A percentile compares a stretch with the other conserved stretches of the same genome.
These are phyloP conservation scores for Gyrodactylus salaris DNA, from an alignment of 1,140 invertebrate species.

Conservation along the genomic window DNA sequence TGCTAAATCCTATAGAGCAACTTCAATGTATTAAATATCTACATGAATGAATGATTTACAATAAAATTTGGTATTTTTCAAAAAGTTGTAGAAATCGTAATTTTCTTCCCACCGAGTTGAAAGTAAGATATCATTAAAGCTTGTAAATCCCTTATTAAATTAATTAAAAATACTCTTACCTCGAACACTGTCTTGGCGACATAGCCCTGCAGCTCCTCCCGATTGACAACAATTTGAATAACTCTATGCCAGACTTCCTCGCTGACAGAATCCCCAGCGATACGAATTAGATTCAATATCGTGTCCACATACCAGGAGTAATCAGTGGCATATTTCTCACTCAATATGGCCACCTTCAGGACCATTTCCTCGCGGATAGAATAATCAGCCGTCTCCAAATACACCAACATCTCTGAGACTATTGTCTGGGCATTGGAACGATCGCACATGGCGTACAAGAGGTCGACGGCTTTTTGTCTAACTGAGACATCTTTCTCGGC, in stretches of 20 bases:
- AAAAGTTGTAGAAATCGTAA: no score
- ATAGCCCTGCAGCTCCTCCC: conserved; percentile 84
- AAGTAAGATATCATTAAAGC: conserved; percentile 8
- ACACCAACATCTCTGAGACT: conserved; percentile 94
- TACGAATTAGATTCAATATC: conserved; percentile 87
- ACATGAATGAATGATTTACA: no score
- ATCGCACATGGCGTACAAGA: conserved; percentile 99
- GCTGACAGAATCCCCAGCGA: conserved; percentile 92
- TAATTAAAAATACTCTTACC: conserved; percentile 14
- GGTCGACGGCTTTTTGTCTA: conserved; percentile 76
- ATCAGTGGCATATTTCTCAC: conserved; percentile 96
- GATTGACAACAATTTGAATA: conserved; percentile 95
- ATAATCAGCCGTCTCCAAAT: conserved; percentile 93
- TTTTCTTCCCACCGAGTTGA: no score
- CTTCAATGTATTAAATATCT: no score
- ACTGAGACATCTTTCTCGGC: conserved; percentile 97
- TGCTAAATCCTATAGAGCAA: no score
- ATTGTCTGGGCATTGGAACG: conserved; percentile 96
- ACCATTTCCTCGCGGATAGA: conserved; percentile 99
- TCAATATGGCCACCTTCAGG: conserved; percentile 87
- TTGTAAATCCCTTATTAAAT: background rate
- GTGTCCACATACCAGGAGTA: conserved; percentile 98
- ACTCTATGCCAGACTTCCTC: conserved; percentile 41
- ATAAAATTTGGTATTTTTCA: no score
- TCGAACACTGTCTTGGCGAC: conserved; percentile 98